A percentile compares a stretch with the other conserved stretches of the same genome.
phyloP scores from a whole-genome alignment of 2,888 invertebrate genomes.

The Brenthis ino region DNA sequence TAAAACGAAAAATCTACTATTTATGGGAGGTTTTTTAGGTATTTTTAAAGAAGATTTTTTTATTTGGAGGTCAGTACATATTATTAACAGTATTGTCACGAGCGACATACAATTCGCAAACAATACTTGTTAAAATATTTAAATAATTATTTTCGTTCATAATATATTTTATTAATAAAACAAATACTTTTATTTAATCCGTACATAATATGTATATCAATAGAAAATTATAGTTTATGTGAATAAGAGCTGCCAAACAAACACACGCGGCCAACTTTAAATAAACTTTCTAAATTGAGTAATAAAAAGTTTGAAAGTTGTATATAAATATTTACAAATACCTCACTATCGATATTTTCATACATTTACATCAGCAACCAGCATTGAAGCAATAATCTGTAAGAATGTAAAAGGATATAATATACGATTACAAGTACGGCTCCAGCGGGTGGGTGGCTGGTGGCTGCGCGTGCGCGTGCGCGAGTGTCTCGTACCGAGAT shows the following conservation, averaged over 20 bases:
- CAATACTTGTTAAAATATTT: no score
- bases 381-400: slow-evolving; percentile 4
- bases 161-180: no score
- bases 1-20: no score
- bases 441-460: neutral
- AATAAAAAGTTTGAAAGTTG: neutral
- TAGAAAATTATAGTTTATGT: neutral
- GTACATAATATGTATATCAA: no score
- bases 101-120: no score
- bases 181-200: no score
- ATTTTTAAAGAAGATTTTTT: no score
- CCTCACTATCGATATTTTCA: neutral
- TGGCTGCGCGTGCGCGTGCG: neutral
- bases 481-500: neutral
- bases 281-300: neutral
- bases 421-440: neutral
- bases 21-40: no score
- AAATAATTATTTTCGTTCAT: no score
- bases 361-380: slow-evolving; percentile 1
- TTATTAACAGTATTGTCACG: no score
- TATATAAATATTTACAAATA: slow-evolving; percentile 7
- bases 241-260: neutral
- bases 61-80: no score
- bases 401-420: slow-evolving; percentile 10
- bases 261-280: neutral